Evolutionary conservation across 2,797 vertebrate species (phyloP).

Genomic region (Phoxinus dragarum): DNA sequence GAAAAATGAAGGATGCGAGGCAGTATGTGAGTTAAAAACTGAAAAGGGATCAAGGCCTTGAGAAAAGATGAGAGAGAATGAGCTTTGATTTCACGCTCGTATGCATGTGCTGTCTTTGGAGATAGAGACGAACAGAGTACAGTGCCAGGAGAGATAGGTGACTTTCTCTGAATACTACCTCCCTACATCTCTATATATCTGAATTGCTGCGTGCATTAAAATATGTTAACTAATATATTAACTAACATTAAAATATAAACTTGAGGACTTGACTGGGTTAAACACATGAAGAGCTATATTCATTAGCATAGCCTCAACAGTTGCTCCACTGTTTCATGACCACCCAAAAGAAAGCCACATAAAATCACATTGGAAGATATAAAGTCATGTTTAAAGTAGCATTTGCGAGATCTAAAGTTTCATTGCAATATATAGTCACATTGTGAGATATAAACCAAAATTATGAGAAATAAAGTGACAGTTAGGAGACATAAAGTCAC

Average conservation of each 20-base stretch:
- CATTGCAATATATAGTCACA: background rate
- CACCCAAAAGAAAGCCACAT: background rate
- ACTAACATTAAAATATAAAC: background rate
- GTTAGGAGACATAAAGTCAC: background rate
- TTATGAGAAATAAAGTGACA: background rate
- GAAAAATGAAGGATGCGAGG: constrained; percentile 22
- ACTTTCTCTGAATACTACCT: constrained; percentile 29
- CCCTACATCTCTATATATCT: background rate
- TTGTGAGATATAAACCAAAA: background rate
- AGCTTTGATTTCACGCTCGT: constrained; percentile 59
- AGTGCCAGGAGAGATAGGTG: constrained; percentile 48
- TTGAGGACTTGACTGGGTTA: background rate
- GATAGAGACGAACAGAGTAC: constrained; percentile 49
- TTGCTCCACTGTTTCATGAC: no score
- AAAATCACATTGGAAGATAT: background rate
- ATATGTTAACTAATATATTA: background rate
- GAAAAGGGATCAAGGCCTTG: constrained; percentile 49
- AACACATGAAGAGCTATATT: background rate
- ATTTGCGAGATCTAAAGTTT: background rate
- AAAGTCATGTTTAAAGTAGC: background rate
- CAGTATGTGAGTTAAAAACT: constrained; percentile 51
- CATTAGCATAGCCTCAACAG: background rate
- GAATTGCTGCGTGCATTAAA: background rate
- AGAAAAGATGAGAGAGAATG: constrained; percentile 50
- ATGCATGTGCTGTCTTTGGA: constrained; percentile 54